These are phyloP conservation scores for Biston betularia DNA, from an alignment of 2,888 invertebrate genomes.

Conservation along the genomic window DNA sequence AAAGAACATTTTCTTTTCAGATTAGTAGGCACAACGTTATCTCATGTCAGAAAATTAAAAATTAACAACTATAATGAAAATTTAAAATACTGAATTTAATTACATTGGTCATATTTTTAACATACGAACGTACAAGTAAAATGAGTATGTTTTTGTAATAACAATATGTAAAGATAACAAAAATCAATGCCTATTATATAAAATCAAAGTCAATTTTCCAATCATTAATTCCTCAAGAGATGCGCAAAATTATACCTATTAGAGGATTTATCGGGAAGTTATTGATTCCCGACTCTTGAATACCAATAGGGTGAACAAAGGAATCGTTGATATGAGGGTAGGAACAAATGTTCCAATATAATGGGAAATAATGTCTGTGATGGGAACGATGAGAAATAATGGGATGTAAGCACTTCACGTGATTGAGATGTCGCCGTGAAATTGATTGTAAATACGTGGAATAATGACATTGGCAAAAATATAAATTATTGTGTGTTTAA, in stretches of 20 bases:
- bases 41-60: too few relatives aligned
- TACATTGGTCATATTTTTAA: too few relatives aligned
- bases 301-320: conserved; percentile 27
- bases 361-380: conserved; percentile 13
- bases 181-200: not conserved
- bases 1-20: too few relatives aligned
- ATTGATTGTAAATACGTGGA: conserved; percentile 13
- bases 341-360: conserved; percentile 28
- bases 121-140: too few relatives aligned
- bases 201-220: not conserved
- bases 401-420: conserved; percentile 21
- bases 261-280: conserved; percentile 14
- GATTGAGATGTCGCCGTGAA: conserved; percentile 21
- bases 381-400: conserved; percentile 19
- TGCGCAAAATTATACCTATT: conserved; percentile 11
- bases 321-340: conserved; percentile 11
- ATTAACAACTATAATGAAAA: too few relatives aligned
- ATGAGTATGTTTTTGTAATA: not conserved
- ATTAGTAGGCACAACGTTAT: too few relatives aligned
- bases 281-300: conserved; percentile 18
- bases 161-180: too few relatives aligned
- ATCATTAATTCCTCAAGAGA: conserved; percentile 5
- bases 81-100: too few relatives aligned
- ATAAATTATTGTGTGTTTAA: not conserved
- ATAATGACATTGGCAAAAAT: conserved; percentile 6